Base-by-base conservation (phyloP, 2,888 invertebrate genomes). In the Phaedon cochleariae region DNA sequence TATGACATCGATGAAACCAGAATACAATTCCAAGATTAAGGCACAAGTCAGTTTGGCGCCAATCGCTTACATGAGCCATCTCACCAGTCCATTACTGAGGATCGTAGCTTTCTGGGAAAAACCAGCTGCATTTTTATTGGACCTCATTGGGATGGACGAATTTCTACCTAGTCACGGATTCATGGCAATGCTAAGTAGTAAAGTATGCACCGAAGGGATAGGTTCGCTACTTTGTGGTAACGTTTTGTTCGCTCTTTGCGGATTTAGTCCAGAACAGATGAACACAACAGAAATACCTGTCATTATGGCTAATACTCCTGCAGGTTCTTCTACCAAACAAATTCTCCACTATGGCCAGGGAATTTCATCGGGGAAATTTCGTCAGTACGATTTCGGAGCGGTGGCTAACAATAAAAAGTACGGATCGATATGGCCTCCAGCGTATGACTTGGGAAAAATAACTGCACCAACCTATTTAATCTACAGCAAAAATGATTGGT, bases 41-140 rank as follows among this genome's bases (percentile, higher is more conserved):
- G 85, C 88, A 0, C 88, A 89, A 87, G 88, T 89, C 72, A 88
- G 89, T 0, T 77, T 92, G 66, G 91, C 90, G 0, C 92, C 92
- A 0, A 88, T 92, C 0, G 89, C 90, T 0, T 90, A 85, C 70
- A 83, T 89, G 79, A 84, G 84, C 7, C 82, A 89, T 67, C 85
- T 87, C 69, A 81, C 79, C 26, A 76, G 76, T 63, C 77, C 78
- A 1, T 51, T 77, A 12, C 7, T 79, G 60, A 66, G 70, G 15
- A 55, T 75, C 9, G 45, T 74, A 6, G 66, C 76, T 1, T 65
- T 65, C 17, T 71, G 74, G 53, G 37, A 69, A 12, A 63, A 62
- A n/a, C 62, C 68, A 49, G 12, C 55, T 1, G 12, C 31, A 5
- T 21, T 15, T 4, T 61, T 77, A 1, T 4, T 69, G 1, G 54